Conservation (phyloP, 2,888 invertebrate genomes). For the Unio pictorum region DNA sequence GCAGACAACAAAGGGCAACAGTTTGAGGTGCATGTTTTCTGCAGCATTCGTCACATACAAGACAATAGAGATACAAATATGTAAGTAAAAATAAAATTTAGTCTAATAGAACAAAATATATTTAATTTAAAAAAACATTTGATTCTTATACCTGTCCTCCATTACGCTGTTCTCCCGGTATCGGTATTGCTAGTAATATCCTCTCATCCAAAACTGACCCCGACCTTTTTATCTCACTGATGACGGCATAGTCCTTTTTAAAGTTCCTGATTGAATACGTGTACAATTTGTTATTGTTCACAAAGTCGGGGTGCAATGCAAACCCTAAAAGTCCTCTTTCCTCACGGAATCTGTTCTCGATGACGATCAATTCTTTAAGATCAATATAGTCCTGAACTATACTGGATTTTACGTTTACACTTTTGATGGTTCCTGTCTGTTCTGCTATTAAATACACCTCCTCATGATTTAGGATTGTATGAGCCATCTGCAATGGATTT, state of each 20-base stretch:
- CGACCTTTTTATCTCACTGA: slow-evolving; percentile 21
- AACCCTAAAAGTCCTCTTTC: slow-evolving; percentile 61
- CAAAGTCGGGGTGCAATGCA: slow-evolving; percentile 60
- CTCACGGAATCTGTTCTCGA: slow-evolving; percentile 22
- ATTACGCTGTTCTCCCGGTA: slow-evolving; percentile 57
- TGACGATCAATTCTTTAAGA: slow-evolving; percentile 26
- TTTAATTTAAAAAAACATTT: too few relatives aligned
- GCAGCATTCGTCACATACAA: too few relatives aligned
- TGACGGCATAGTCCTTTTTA: slow-evolving; percentile 16
- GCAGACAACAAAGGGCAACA: too few relatives aligned
- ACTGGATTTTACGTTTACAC: slow-evolving; percentile 8
- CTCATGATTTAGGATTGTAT: slow-evolving; percentile 12
- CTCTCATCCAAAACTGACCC: slow-evolving; percentile 41
- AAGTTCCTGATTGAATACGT: slow-evolving; percentile 49
- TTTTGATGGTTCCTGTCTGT: slow-evolving; percentile 36
- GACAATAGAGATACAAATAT: too few relatives aligned
- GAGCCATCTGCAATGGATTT: slow-evolving; percentile 33
- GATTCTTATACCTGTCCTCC: slow-evolving; percentile 59
- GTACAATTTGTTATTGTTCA: slow-evolving; percentile 46
- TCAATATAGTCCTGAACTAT: slow-evolving; percentile 29
- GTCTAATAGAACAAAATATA: too few relatives aligned
- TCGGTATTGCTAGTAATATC: slow-evolving; percentile 50
- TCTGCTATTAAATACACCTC: slow-evolving; percentile 35
- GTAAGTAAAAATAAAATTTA: too few relatives aligned
- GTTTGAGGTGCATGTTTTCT: too few relatives aligned